Evolutionary conservation across 2,113 vertebrate genomes (phyloP), one percentile per base, ranked within the genome.

Genomic region (Prinia subflava): DNA sequence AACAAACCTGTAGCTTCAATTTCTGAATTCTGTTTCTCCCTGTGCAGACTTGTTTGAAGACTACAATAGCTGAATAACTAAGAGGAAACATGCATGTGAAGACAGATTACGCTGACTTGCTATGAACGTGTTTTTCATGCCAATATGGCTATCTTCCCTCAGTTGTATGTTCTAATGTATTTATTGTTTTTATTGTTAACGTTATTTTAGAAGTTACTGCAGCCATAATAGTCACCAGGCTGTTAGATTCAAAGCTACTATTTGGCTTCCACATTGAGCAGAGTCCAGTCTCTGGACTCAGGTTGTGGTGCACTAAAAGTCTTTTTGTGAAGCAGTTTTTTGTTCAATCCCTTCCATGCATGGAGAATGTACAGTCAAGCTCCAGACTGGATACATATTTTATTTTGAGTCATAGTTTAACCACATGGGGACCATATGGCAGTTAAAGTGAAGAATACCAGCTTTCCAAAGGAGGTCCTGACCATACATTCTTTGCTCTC

Each of bases 381-480:
- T 90, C 55, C 63, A 80, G 50, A 55, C 59, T 93, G 75, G 35
- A 80, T 80, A 57, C 15, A 78, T 92, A 80, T 69, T 96, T 95
- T 89, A 81, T 83, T 93, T 78, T 80, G 46, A 81, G 68, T 83
- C 94, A 47, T 15, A 69, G 37, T 92, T 94, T 90, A 89, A 74
- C 56, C 94, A 95, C 64, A 74, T 94, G 83, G 90, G 24, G 16
- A 70, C 91, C 95, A 93, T 86, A 96, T 90, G 90, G 85, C 79
- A 83, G 70, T 88, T 91, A 53, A 90, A 91, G 23, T 14, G 11
- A 76, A 44, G 49, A 93, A 88, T 59, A 62, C 18, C 42, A 59
- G 85, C 33, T 83, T 90, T 93, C 63, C 63, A 74, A 62, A 70
- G 68, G 39, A 91, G 70, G 15, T 88, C 53, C 49, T 84, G 49